phyloP scores from a whole-genome alignment of 2,888 invertebrate genomes.

The Agapostemon virescens region DNA sequence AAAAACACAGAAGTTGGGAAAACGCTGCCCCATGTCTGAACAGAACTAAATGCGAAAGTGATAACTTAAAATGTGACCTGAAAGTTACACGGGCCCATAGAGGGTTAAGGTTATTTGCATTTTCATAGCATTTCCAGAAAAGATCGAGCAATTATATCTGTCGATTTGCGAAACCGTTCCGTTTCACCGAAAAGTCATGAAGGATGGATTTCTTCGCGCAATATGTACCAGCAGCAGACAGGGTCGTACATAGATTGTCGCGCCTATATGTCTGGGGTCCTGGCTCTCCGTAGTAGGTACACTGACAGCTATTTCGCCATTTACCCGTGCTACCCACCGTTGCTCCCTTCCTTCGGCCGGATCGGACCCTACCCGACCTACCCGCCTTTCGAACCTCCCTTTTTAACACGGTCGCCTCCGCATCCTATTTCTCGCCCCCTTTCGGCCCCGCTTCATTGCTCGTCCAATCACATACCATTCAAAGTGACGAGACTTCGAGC shows the following conservation, averaged over 20 bases:
- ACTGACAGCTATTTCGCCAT: conserved; percentile 23
- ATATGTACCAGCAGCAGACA: background rate
- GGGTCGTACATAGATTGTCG: background rate
- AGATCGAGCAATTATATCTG: too few relatives aligned
- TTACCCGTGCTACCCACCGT: conserved; percentile 20
- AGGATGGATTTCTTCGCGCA: too few relatives aligned
- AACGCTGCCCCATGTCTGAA: too few relatives aligned
- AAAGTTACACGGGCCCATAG: too few relatives aligned
- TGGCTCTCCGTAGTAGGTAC: background rate
- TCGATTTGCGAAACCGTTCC: too few relatives aligned
- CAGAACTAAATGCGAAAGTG: too few relatives aligned
- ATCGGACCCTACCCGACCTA: conserved; percentile 37
- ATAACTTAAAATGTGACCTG: too few relatives aligned
- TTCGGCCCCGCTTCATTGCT: conserved; percentile 70
- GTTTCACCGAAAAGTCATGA: too few relatives aligned
- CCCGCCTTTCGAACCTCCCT: conserved; percentile 48
- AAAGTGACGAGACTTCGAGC: conserved; percentile 71
- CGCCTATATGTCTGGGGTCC: background rate
- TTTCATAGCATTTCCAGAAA: too few relatives aligned
- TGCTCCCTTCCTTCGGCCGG: conserved; percentile 27
- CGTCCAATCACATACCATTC: conserved; percentile 76
- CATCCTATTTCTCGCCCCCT: conserved; percentile 48
- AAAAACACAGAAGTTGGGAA: too few relatives aligned
- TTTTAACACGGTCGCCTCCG: conserved; percentile 43
- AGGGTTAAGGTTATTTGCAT: too few relatives aligned